Percentiles rank a stretch among this genome's conserved stretches.
Evolutionary conservation across 2,888 invertebrate species (phyloP).

Genomic region (Drosophila merina): DNA sequence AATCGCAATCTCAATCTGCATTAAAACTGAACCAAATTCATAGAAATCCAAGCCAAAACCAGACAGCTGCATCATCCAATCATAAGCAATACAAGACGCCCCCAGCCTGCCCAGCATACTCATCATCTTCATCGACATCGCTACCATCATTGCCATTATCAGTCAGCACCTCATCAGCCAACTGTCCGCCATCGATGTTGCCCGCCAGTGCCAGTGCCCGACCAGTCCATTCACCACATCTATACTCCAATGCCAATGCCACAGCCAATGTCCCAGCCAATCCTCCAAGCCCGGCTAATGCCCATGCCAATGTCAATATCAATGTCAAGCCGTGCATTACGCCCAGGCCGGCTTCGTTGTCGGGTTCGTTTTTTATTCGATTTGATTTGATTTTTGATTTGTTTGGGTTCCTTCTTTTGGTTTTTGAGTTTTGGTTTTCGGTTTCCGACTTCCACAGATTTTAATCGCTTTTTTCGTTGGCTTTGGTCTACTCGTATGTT

Average conservation of each 20-base stretch:
- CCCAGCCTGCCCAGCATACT: conserved; percentile 30
- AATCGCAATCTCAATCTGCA: not conserved
- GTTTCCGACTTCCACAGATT: not conserved
- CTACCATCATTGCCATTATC: conserved; percentile 43
- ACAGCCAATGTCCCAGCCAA: conserved; percentile 43
- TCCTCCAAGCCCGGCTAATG: conserved; percentile 13
- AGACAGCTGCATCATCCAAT: conserved; percentile 52
- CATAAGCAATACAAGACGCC: conserved; percentile 57
- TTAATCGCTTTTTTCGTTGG: conserved; percentile 20
- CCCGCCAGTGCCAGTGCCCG: conserved; percentile 45
- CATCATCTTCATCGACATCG: conserved; percentile 48
- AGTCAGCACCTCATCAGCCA: conserved; percentile 40
- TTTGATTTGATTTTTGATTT: conserved; percentile 58
- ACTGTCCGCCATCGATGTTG: conserved; percentile 51
- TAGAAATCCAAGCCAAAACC: conserved; percentile 56
- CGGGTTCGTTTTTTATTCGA: conserved; percentile 77
- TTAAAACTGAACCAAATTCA: conserved; percentile 45
- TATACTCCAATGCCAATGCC: conserved; percentile 54
- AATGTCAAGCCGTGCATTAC: conserved; percentile 82
- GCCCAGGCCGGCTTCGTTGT: conserved; percentile 84
- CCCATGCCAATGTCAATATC: conserved; percentile 60
- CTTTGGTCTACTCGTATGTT: conserved; percentile 28
- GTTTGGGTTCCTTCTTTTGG: conserved; percentile 33
- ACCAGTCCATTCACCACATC: conserved; percentile 53
- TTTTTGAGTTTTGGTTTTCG: conserved; percentile 20